Base-by-base conservation (phyloP, 2,888 invertebrate species). In the Fragum sueziense region DNA sequence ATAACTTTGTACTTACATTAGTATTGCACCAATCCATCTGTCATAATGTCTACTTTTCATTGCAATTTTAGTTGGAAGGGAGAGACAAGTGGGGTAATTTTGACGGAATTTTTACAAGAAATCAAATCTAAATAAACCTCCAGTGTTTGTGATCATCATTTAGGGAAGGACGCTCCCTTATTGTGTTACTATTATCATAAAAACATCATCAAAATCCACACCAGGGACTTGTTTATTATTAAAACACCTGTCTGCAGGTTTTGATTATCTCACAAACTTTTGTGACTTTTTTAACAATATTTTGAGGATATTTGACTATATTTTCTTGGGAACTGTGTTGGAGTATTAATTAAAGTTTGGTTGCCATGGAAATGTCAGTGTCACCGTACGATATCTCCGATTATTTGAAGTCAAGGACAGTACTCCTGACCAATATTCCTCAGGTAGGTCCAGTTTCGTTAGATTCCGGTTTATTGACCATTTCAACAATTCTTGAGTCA, bases 311-410 rank as follows among this genome's bases (percentile, higher is more conserved):
- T 47, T n/a, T 47, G n/a, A n/a, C n/a, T n/a, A n/a, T n/a, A n/a
- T n/a, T 41, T 41, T 41, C 11, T 17, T 41, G 11, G 41, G 25
- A 1, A 54, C n/a, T 25, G 25, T 11, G 11, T n/a, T 54, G 54
- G 9, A 54, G 54, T 54, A 54, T 11, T 41, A 41, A 41, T 9
- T 9, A 9, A 41, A 41, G 47, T 20, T 25, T 22, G 29, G 17
- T 57, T 17, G 29, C 57, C 31, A 61, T 61, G 61, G 61, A 61
- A 61, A 83, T 83, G 83, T 83, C 83, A 72, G 70, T 83, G 54
- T 61, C 83, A 57, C 80, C 77, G 67, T 70, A 75, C 59, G 83
- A 83, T 54, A 80, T 83, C 25, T 70, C 80, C 27, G 83, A 83
- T 33, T 83, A 83, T 22, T 61, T 83, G 70, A 83, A 83, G 70